Percentiles rank a stretch among this genome's conserved stretches.
Evolutionary conservation across 2,888 invertebrate genomes (phyloP).

Genomic region (Lithophane ornitopus): DNA sequence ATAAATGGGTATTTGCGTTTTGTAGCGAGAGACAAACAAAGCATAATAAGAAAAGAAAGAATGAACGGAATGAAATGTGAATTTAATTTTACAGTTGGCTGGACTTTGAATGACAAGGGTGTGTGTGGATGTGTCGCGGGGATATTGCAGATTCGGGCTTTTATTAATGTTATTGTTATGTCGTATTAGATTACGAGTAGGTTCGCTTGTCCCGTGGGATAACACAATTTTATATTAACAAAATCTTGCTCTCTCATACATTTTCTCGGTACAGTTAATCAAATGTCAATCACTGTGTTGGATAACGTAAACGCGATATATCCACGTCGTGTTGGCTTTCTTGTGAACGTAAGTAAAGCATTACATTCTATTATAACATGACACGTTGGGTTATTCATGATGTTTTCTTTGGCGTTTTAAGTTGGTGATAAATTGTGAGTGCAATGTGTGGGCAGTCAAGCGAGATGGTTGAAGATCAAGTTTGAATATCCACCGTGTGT

Average conservation of each 20-base stretch:
- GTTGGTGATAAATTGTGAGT: slow-evolving; percentile 29
- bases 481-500: not conserved
- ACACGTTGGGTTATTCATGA: slow-evolving; percentile 33
- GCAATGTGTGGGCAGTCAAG: not conserved
- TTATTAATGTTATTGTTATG: slow-evolving; percentile 48
- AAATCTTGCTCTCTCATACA: slow-evolving; percentile 14
- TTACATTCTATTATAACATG: slow-evolving; percentile 43
- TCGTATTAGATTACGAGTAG: slow-evolving; percentile 29
- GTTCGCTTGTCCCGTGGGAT: slow-evolving; percentile 24
- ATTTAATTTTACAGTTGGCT: slow-evolving; percentile 82
- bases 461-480: not conserved
- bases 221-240: slow-evolving; percentile 26
- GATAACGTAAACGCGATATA: slow-evolving; percentile 43
- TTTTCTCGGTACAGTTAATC: slow-evolving; percentile 41
- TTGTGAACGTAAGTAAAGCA: slow-evolving; percentile 21
- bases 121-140: slow-evolving; percentile 57
- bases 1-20: slow-evolving; percentile 36
- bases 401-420: slow-evolving; percentile 37
- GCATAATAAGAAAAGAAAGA: slow-evolving; percentile 61
- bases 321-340: slow-evolving; percentile 50
- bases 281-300: slow-evolving; percentile 54
- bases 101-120: slow-evolving; percentile 77
- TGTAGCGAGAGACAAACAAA: slow-evolving; percentile 54
- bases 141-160: slow-evolving; percentile 48
- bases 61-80: slow-evolving; percentile 74